These are phyloP conservation scores for Agrotis exclamationis DNA, from an alignment of 2,888 invertebrate genomes.

Conservation along the genomic window DNA sequence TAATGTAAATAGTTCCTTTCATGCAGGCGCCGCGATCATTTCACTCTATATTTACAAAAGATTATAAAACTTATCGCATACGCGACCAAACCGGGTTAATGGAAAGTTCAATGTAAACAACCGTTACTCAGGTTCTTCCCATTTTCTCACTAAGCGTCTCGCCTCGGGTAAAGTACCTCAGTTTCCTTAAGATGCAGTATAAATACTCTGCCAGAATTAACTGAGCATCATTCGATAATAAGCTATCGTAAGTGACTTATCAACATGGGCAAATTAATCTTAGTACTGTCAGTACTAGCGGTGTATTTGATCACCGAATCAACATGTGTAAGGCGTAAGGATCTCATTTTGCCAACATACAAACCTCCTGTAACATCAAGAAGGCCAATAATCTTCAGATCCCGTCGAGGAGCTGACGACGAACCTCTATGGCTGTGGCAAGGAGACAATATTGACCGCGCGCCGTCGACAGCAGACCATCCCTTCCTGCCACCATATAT, in stretches of 20 bases:
- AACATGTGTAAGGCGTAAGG: constrained; percentile 28
- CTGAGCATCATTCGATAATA: constrained; percentile 24
- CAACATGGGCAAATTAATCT: constrained; percentile 41
- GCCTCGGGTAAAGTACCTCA: constrained; percentile 35
- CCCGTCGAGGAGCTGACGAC: constrained; percentile 33
- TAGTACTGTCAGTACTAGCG: constrained; percentile 40
- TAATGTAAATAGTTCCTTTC: too few relatives aligned
- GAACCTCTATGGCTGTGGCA: constrained; percentile 40
- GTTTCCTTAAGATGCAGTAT: constrained; percentile 45
- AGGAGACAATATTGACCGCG: constrained; percentile 35
- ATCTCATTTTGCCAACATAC: constrained; percentile 32
- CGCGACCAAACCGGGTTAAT: neutral
- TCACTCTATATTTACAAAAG: neutral
- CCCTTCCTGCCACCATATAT: constrained; percentile 47
- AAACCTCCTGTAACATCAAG: constrained; percentile 21
- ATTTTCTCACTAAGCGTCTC: constrained; percentile 7
- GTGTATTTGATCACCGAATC: constrained; percentile 49
- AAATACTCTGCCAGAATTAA: constrained; percentile 19
- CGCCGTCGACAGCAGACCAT: constrained; percentile 52
- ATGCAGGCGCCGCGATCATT: neutral
- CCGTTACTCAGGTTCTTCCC: constrained; percentile 44
- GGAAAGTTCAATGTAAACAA: constrained; percentile 39
- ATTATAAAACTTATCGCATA: constrained; percentile 14
- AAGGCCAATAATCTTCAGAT: neutral
- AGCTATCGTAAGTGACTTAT: neutral